Base-by-base conservation (phyloP, 2,888 invertebrate species). In the Pterobdella sp. region DNA sequence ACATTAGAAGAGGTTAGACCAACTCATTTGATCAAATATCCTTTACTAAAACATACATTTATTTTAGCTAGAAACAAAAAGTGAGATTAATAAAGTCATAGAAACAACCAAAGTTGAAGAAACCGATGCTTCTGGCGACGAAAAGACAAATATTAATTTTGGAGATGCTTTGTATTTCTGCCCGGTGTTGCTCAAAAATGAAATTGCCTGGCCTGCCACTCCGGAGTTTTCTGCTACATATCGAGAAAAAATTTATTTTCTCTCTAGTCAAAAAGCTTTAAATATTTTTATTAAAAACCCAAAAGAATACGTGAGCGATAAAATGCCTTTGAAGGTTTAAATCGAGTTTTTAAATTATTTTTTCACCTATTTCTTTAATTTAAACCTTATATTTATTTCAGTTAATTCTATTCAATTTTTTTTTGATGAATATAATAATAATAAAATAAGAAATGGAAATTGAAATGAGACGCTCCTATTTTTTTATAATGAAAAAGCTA, bases 121-220 rank as follows among this genome's bases (percentile, higher is more conserved):
- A 7, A 42, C 7, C 7, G 42, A 42, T 7, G 42, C 42, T 7
- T 42, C 7, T 18, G 18, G 42, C 42, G 18, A 18, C 42, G 18
- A 18, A 42, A 18, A 42, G 7, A 63, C 60, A 31, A 34, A 65
- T 37, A 52, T 26, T 36, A 74, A 60, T 36, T 77, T 84, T 10
- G 84, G 84, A 22, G 84, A 84, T 76, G 79, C 80, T n/a, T 82
- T 80, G 74, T 80, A 82, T 76, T 84, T 81, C 78, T 84, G 84
- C 77, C 84, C 84, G 3, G 84, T 84, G 14, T 76, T 79, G 29
- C 79, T 84, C 49, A 80, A 80, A 65, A 82, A 83, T 68, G 79
- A 78, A 64, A 79, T 83, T 3, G 78, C 84, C 69, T 80, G 79
- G 73, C 83, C 84, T 1, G 84, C 84, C 31, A 83, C 82, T 75